Conservation (phyloP, 1,140 invertebrate species). For the Drosophila melanica region DNA sequence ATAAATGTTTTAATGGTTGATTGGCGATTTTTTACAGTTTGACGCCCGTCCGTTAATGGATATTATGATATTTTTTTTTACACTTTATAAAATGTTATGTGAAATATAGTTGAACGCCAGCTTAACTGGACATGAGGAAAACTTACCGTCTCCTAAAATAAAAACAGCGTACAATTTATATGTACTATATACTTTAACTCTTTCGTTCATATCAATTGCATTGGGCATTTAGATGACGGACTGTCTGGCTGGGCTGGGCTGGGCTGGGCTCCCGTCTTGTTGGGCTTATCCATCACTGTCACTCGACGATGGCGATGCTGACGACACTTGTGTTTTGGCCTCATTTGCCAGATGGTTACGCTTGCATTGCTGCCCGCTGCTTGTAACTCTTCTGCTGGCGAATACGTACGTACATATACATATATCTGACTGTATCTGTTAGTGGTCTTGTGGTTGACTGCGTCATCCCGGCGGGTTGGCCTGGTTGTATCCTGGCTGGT, state of each 20-base stretch:
- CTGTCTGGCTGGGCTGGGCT: conserved; percentile 1
- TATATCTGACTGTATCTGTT: not conserved
- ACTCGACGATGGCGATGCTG: conserved; percentile 37
- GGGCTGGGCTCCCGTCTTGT: not conserved
- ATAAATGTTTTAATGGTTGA: too few species aligned
- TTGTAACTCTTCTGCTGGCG: not conserved
- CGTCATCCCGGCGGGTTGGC: not conserved
- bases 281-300: conserved; percentile 63
- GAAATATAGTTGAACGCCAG: too few species aligned
- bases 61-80: too few species aligned
- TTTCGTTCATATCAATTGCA: conserved; percentile 19
- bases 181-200: too few species aligned
- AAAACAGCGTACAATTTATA: too few species aligned
- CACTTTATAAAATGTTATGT: too few species aligned
- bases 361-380: conserved; percentile 21
- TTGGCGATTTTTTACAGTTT: too few species aligned
- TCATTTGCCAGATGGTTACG: conserved; percentile 73
- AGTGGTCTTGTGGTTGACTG: conserved; percentile 20
- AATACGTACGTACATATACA: too few species aligned
- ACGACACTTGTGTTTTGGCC: conserved; percentile 67
- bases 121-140: too few species aligned
- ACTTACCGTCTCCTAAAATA: too few species aligned
- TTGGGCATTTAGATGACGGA: conserved; percentile 6
- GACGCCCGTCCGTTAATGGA: too few species aligned
- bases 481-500: not conserved